phyloP scores from a whole-genome alignment of 2,888 invertebrate species.

The Tenthredo amoena region DNA sequence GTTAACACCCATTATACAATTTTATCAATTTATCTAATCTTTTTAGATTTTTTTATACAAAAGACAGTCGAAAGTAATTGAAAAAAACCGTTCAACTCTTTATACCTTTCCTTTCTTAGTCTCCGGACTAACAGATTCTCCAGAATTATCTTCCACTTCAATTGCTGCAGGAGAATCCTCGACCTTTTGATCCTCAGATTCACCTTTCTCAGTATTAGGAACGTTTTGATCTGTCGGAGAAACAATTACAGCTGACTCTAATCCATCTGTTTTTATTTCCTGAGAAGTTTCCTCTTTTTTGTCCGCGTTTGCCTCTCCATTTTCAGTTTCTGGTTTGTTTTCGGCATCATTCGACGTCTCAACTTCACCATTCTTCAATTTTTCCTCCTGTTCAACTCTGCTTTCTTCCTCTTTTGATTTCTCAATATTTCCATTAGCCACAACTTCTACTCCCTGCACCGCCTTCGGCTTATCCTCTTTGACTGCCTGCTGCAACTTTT shows the following conservation, averaged over 20 bases:
- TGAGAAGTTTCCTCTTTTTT: neutral
- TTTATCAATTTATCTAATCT: too few relatives aligned
- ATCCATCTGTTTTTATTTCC: conserved; percentile 1
- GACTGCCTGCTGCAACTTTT: neutral
- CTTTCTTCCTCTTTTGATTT: neutral
- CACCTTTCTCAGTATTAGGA: neutral
- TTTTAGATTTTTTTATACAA: neutral
- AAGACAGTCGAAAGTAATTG: neutral
- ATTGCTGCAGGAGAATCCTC: neutral
- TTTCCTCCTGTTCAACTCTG: neutral
- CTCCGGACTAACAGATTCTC: conserved; percentile 28
- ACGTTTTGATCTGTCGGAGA: neutral
- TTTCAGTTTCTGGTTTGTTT: neutral
- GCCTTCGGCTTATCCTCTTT: conserved; percentile 45
- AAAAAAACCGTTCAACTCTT: neutral
- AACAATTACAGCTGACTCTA: neutral
- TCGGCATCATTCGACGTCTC: neutral
- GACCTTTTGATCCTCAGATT: neutral
- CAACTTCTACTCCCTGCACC: neutral
- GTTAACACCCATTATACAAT: too few relatives aligned
- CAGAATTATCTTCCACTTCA: conserved; percentile 1
- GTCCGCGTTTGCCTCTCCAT: neutral
- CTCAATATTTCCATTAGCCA: neutral
- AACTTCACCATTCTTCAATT: neutral
- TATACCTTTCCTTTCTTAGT: conserved; percentile 56